phyloP scores from a whole-genome alignment of 2,888 invertebrate species.

The Tipula confusa region DNA sequence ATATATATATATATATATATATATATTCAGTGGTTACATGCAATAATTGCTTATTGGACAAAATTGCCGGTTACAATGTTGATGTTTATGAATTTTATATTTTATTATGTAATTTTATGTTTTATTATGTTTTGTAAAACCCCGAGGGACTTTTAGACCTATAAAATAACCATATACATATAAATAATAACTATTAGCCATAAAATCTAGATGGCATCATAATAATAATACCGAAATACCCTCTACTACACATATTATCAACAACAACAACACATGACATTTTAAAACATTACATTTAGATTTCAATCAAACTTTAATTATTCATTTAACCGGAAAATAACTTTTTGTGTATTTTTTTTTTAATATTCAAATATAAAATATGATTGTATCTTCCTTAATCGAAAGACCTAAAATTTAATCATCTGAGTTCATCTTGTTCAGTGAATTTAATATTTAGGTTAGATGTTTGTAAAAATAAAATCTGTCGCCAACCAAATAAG shows the following conservation, averaged over 20 bases:
- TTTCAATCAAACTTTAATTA: slow-evolving; percentile 5
- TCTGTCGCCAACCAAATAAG: background rate
- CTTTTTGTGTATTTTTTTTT: background rate
- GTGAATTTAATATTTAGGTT: background rate
- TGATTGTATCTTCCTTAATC: background rate
- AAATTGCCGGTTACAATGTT: too few species aligned
- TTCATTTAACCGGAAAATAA: slow-evolving; percentile 20
- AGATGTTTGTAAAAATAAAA: background rate
- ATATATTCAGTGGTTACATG: too few species aligned
- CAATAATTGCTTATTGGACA: too few species aligned
- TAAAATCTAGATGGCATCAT: background rate
- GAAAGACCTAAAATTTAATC: slow-evolving; percentile 1
- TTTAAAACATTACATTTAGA: background rate
- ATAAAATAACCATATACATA: too few species aligned
- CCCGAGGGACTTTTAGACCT: too few species aligned
- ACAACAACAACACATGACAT: background rate
- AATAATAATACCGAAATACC: background rate
- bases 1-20: too few species aligned
- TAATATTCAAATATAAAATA: background rate
- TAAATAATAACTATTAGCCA: too few species aligned
- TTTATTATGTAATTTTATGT: too few species aligned
- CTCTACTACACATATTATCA: background rate
- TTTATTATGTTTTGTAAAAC: too few species aligned
- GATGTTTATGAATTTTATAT: too few species aligned
- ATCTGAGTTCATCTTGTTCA: background rate